Base-by-base conservation (phyloP, 2,888 invertebrate species). In the Leptothorax acervorum region DNA sequence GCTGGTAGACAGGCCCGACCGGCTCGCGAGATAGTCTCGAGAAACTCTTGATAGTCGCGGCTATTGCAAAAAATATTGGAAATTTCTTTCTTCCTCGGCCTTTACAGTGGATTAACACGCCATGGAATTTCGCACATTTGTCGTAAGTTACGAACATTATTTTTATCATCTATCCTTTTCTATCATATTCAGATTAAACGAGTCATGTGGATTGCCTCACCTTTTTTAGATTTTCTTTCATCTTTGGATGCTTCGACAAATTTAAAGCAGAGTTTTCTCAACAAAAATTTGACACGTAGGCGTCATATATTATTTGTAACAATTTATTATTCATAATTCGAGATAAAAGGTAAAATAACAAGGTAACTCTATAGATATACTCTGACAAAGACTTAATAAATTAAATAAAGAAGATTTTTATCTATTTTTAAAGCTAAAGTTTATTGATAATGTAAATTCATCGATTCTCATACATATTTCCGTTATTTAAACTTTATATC, bases 121-220 rank as follows among this genome's bases (percentile, higher is more conserved):
- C 85, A 93, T 93, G 93, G 93, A 94, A 84, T 92, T 92, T 82
- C 92, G 92, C 15, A 92, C 92, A 5, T 92, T 94, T 85, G 66
- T 93, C 45, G 93, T 94, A 89, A 94, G 93, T 92, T 68, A 48
- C 48, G 5, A 2, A 39, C 6, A 42, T 75, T 63, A 18, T 55
- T 75, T 31, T 18, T 71, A 63, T 84, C 28, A 60, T 35, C 23
- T 23, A 48, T 15, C 35, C 75, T 45, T 42, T 35, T 35, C 39
- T 0, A 48, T 48, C 39, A 74, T 48, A 39, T 12, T 11, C 3
- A 23, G 12, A 68, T 68, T 4, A 57, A 55, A 15, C n/a, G 3
- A 57, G 23, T 60, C 11, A 8, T 11, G 4, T 45, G 15, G 3
- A 55, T n/a, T 12, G 4, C 23, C 28, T 23, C 31, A 57, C 60